A percentile compares a stretch with the other conserved stretches of the same genome.
Conservation (phyloP, 2,797 vertebrate species). For the Phyllotis vaccarum region DNA sequence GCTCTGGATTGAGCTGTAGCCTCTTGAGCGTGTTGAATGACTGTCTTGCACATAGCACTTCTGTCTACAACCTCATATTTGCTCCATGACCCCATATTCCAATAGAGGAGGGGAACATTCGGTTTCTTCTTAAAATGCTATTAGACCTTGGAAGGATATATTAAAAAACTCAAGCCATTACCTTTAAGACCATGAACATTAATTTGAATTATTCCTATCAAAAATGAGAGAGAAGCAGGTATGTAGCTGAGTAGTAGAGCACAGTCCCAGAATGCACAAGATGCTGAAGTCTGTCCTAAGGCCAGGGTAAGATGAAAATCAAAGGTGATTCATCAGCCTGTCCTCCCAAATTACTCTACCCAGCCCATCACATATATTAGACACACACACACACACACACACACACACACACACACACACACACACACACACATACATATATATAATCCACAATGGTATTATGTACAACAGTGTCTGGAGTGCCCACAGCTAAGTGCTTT, state of each 20-base stretch:
- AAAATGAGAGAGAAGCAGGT: not conserved
- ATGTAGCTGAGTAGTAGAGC: not conserved
- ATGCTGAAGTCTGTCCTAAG: not conserved
- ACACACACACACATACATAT: too few species aligned
- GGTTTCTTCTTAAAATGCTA: constrained; percentile 42
- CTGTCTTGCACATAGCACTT: not conserved
- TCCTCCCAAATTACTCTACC: not conserved
- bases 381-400: too few species aligned
- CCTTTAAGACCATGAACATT: not conserved
- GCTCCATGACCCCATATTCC: not conserved
- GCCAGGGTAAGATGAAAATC: not conserved
- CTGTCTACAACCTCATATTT: not conserved
- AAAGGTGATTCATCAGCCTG: not conserved
- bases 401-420: too few species aligned
- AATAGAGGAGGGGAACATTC: not conserved
- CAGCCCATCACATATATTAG: too few species aligned
- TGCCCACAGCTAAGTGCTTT: not conserved
- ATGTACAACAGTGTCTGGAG: too few species aligned
- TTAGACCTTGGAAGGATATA: not conserved
- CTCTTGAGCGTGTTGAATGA: not conserved
- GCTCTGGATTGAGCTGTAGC: not conserved
- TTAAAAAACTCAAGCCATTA: not conserved
- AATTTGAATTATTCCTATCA: not conserved
- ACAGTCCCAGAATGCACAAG: too few species aligned
- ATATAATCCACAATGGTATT: not conserved